phyloP scores from a whole-genome alignment of 2,797 vertebrate species.

The Borostomias antarcticus region DNA sequence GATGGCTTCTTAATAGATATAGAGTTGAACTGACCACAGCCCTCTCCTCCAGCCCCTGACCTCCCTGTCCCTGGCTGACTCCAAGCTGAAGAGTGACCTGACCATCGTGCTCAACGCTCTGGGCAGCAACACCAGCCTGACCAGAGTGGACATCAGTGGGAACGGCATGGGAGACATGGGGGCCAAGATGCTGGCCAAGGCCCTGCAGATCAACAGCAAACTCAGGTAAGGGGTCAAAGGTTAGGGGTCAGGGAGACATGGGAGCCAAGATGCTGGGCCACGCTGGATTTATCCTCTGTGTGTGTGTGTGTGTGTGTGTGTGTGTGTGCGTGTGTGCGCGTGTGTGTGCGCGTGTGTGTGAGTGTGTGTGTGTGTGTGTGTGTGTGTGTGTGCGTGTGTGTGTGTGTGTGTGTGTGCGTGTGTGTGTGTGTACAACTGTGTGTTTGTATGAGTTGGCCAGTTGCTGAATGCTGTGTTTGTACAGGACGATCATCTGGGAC shows the following conservation, averaged over 20 bases:
- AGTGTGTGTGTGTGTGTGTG: background rate
- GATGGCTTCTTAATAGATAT: too few species aligned
- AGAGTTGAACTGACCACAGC: too few species aligned
- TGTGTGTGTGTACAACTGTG: background rate
- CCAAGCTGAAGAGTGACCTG: conserved; percentile 91
- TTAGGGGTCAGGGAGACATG: background rate
- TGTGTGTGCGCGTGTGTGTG: background rate
- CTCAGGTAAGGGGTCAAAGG: conserved; percentile 80
- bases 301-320: too few species aligned
- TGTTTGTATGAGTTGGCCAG: background rate
- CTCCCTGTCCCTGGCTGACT: conserved; percentile 94
- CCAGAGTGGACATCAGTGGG: conserved; percentile 93
- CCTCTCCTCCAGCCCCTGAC: conserved; percentile 86
- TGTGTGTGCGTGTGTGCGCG: background rate
- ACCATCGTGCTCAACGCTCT: conserved; percentile 95
- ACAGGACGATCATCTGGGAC: conserved; percentile 89
- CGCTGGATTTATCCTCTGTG: too few species aligned
- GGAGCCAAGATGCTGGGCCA: too few species aligned
- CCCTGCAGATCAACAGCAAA: conserved; percentile 97
- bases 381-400: too few species aligned
- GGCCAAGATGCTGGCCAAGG: conserved; percentile 97
- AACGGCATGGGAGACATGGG: conserved; percentile 98
- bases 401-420: too few species aligned
- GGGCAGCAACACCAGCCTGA: conserved; percentile 94
- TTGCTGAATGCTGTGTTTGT: conserved; percentile 12